phyloP scores from a whole-genome alignment of 2,797 vertebrate species.

The Brotogeris chrysoptera region DNA sequence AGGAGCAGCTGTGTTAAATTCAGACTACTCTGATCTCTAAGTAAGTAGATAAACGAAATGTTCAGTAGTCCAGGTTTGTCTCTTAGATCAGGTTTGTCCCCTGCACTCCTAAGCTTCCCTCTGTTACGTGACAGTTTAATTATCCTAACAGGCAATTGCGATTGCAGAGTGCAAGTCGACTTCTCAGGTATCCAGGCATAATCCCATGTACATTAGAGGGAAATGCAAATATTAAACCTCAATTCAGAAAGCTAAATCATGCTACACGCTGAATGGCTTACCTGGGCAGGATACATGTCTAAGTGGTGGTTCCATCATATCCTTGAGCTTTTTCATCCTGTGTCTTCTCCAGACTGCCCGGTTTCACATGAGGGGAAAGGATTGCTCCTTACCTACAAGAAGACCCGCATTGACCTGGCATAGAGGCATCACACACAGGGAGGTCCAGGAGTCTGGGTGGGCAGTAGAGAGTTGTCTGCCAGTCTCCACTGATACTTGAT shows the following conservation, averaged over 20 bases:
- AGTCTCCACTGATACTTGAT: not conserved
- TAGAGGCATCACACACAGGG: not conserved
- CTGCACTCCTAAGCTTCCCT: not conserved
- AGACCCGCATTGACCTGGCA: not conserved
- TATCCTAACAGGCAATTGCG: not conserved
- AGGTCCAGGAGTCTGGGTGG: fast-evolving
- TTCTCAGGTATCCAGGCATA: slow-evolving; percentile 23
- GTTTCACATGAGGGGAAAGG: not conserved
- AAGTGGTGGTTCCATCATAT: not conserved
- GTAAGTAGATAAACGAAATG: not conserved
- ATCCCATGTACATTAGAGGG: not conserved
- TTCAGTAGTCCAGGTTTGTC: not conserved
- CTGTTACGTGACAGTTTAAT: slow-evolving; percentile 31
- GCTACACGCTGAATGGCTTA: not conserved
- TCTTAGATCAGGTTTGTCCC: not conserved
- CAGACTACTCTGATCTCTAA: not conserved
- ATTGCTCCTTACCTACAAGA: not conserved
- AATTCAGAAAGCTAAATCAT: not conserved
- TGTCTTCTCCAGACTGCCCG: not conserved
- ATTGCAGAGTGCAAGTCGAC: not conserved
- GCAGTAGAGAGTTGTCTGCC: not conserved
- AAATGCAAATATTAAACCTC: not conserved
- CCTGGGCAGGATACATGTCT: not conserved
- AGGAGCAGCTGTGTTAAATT: not conserved
- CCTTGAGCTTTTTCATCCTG: not conserved